Evolutionary conservation across 2,113 vertebrate genomes (phyloP).

Genomic region (Phrynosoma blainvillii): DNA sequence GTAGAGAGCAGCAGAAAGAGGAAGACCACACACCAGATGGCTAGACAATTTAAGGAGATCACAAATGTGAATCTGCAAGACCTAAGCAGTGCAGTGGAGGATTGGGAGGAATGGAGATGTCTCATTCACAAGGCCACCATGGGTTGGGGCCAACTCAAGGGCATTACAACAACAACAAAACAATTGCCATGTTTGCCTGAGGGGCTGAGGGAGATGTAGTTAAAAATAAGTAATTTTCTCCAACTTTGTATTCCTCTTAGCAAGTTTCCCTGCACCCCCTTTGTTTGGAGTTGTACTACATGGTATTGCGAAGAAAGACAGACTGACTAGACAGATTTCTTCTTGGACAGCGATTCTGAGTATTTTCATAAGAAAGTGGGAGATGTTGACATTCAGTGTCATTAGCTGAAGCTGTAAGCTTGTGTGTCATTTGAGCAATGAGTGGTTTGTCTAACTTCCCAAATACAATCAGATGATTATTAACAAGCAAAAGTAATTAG

Average conservation of each 20-base stretch:
- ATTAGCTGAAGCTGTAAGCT: constrained; percentile 51
- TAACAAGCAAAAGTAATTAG: constrained; percentile 53
- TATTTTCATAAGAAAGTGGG: constrained; percentile 32
- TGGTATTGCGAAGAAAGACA: constrained; percentile 41
- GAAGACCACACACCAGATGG: too few species aligned
- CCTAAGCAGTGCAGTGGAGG: too few species aligned
- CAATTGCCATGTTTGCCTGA: too few species aligned
- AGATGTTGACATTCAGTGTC: constrained; percentile 39
- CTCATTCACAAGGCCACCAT: too few species aligned
- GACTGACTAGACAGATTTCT: constrained; percentile 42
- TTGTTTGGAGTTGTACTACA: not conserved
- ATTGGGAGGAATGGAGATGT: too few species aligned
- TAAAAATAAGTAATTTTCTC: too few species aligned
- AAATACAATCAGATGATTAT: constrained; percentile 43
- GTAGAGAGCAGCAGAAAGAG: too few species aligned
- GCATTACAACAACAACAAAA: too few species aligned
- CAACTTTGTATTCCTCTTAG: not conserved
- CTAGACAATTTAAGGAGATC: too few species aligned
- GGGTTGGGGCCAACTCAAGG: too few species aligned
- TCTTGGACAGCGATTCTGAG: constrained; percentile 44
- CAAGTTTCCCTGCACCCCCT: not conserved
- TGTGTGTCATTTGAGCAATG: constrained; percentile 35
- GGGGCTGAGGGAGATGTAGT: too few species aligned
- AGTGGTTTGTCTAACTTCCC: constrained; percentile 47
- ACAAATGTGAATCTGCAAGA: too few species aligned